Evolutionary conservation across 2,888 invertebrate genomes (phyloP), one percentile per base, ranked within the genome.

Genomic region (Dysmachus trigonus): DNA sequence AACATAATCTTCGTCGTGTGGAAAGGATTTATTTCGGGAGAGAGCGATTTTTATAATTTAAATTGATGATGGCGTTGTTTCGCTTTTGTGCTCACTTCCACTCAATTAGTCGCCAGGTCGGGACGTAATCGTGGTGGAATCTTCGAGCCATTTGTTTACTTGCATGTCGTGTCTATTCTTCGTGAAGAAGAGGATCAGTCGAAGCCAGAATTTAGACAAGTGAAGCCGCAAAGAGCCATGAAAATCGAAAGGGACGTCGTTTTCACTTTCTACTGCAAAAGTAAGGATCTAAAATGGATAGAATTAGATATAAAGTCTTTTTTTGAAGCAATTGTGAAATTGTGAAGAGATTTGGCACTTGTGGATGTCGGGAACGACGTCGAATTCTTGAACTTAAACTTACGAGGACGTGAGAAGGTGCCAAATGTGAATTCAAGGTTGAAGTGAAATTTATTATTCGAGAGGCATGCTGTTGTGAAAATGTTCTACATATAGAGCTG

Each of bases 1-100:
- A 38, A 35, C 18, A 38, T 27, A 76, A 18, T 76, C 41, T 41
- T 27, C 76, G 76, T 27, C 76, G 76, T 38, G 18, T 38, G 8
- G 76, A 76, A 33, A 73, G 73, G 31, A 31, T 73, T 73, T 73
- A 73, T 73, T 73, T 73, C 33, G 33, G 33, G 73, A 73, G 33
- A 73, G 62, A 73, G 30, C 71, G 10, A 31, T 31, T 31, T 15
- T 73, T 73, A 31, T 73, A 73, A 33, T 7, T 62, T 47, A 22
- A 62, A 22, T 62, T 62, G 62, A 62, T 62, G 62, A 62, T 62
- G 27, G 62, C 62, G 62, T 62, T 27, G 27, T 62, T 62, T 62
- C 22, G 62, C 22, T 62, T 62, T 62, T 62, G 22, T 62, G 62
- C 18, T 62, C 62, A 62, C 22, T 62, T 62, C 62, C 62, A 62